Base-by-base conservation (phyloP, 2,888 invertebrate genomes). In the Drosophila austrosaltans region DNA sequence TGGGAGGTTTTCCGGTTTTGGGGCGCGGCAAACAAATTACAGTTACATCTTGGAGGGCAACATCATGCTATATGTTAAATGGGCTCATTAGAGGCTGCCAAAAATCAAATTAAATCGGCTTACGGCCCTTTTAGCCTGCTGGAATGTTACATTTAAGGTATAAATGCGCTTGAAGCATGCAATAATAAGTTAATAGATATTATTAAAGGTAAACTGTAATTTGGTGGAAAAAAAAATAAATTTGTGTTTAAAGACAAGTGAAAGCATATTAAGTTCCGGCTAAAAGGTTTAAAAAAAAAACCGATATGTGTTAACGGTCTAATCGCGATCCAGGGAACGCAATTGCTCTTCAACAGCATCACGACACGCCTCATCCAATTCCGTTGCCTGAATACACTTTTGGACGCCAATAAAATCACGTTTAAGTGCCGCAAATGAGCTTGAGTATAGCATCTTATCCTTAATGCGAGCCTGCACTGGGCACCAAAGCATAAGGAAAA, bases 391-490 rank as follows among this genome's bases (percentile, higher is more conserved):
- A 2, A 82, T 81, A 32, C 72, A 81, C 22, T 71, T 81, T 2
- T 81, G 72, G 0, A 82, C 28, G 5, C 84, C 87, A 0, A 20
- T 44, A 4, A 87, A 72, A 2, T 72, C 67, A 36, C 63, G 59
- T 28, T 74, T 84, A 3, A 82, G 65, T 0, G 60, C 65, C 1
- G 53, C 66, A 39, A 76, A 78, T 0, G 81, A 78, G 28, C 69
- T 76, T 53, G 81, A 71, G 32, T 81, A 81, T 4, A 86, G 57
- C 82, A 82, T 81, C 22, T 79, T 82, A 32, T 87, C 67, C 66
- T 72, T 76, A 53, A 71, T 32, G 3, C 28, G 62, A 8, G 87
- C 79, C 70, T 70, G 48, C 40, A 53, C 36, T 0, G 81, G 87
- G 6, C 84, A 86, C 81, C 81, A 81, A 5, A 81, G 67, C 76